phyloP scores from a whole-genome alignment of 2,797 vertebrate species.

The Acanthiza pusilla region DNA sequence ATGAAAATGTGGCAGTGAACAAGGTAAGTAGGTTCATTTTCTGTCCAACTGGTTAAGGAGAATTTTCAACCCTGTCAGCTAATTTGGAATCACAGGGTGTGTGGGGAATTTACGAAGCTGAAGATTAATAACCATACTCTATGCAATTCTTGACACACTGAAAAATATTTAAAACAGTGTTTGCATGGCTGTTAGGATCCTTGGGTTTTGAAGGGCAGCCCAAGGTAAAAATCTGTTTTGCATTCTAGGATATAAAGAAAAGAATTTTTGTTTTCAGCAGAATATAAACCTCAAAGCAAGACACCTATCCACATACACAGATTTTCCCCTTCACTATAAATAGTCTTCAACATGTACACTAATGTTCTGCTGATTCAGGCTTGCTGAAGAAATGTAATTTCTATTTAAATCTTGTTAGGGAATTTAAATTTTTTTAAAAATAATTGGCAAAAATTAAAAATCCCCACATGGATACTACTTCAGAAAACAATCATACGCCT shows the following conservation, averaged over 20 bases:
- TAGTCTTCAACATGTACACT: background rate
- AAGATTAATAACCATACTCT: background rate
- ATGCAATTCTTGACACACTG: background rate
- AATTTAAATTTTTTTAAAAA: background rate
- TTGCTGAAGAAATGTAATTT: constrained; percentile 24
- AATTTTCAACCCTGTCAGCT: constrained; percentile 3
- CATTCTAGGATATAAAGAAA: background rate
- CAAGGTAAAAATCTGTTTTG: background rate
- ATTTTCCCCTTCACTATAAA: background rate
- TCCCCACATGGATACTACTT: background rate
- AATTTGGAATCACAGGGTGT: background rate
- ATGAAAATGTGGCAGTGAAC: background rate
- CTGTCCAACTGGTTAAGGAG: background rate
- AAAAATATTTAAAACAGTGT: background rate
- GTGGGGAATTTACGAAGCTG: background rate
- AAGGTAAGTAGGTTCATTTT: background rate
- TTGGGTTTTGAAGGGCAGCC: background rate
- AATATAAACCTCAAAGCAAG: background rate
- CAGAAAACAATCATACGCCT: background rate
- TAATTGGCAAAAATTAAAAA: background rate
- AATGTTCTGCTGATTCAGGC: constrained; percentile 3
- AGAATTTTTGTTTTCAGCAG: background rate
- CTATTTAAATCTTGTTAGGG: constrained; percentile 6
- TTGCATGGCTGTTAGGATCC: background rate
- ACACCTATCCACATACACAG: background rate